phyloP scores from a whole-genome alignment of 2,797 vertebrate genomes.

The Dromococcyx pavoninus region DNA sequence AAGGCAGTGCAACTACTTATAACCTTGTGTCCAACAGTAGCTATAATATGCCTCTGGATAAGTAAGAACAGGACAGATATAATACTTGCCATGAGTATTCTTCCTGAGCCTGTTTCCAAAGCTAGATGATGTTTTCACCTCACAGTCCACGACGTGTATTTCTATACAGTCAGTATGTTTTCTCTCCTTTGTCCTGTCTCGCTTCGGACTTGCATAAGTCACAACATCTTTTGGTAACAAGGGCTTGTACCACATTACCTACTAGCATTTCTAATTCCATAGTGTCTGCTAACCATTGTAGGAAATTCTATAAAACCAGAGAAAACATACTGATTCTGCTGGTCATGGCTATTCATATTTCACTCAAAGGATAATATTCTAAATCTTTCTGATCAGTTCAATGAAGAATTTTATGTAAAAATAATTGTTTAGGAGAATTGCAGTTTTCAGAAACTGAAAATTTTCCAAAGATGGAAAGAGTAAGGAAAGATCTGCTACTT shows the following conservation, averaged over 20 bases:
- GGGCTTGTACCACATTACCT: too few relatives aligned
- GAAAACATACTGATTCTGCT: background rate
- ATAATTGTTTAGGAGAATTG: too few relatives aligned
- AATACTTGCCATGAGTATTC: background rate
- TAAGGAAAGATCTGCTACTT: background rate
- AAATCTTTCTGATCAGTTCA: background rate
- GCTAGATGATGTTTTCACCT: background rate
- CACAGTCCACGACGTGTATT: background rate
- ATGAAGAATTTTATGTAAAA: too few relatives aligned
- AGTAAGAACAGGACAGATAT: background rate
- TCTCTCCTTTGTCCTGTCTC: background rate
- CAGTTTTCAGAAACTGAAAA: background rate
- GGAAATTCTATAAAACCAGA: background rate
- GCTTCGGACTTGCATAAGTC: background rate
- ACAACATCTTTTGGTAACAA: background rate
- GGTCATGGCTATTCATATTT: background rate
- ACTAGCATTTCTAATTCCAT: too few relatives aligned
- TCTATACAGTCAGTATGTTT: too few relatives aligned
- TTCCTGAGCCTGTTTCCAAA: background rate
- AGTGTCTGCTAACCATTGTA: background rate
- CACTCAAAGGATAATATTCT: background rate
- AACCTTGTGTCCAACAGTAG: background rate
- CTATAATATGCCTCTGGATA: background rate
- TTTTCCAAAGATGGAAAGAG: background rate
- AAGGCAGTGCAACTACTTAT: background rate